Evolutionary conservation across 2,888 invertebrate species (phyloP).

Genomic region (Sinodicranocentrus sp.): DNA sequence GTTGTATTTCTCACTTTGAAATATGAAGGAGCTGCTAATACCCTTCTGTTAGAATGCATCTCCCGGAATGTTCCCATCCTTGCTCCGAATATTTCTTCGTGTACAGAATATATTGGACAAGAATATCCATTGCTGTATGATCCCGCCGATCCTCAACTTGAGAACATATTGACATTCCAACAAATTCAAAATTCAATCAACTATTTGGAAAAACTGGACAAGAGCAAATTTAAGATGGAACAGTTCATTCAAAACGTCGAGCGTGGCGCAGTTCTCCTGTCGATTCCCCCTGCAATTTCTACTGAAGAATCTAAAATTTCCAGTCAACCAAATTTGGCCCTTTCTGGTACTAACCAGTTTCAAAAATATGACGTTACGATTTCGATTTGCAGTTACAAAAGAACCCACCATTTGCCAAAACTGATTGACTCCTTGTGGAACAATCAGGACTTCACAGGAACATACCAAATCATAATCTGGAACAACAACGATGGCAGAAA

Average conservation of each 20-base stretch:
- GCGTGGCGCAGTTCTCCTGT: conserved; percentile 52
- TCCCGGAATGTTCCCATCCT: conserved; percentile 64
- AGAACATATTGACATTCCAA: conserved; percentile 42
- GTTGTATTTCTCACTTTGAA: conserved; percentile 64
- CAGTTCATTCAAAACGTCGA: conserved; percentile 41
- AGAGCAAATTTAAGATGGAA: conserved; percentile 30
- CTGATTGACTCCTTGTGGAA: conserved; percentile 63
- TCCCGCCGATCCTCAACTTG: conserved; percentile 12
- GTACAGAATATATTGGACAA: conserved; percentile 59
- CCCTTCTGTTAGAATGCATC: conserved; percentile 64
- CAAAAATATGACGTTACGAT: conserved; percentile 64
- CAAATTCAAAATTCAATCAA: conserved; percentile 53
- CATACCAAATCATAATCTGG: conserved; percentile 67
- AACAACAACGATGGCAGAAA: conserved; percentile 64
- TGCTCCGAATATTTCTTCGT: conserved; percentile 41
- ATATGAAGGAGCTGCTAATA: conserved; percentile 70
- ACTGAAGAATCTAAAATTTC: neutral
- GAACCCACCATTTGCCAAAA: conserved; percentile 64
- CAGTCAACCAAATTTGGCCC: neutral
- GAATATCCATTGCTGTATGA: conserved; percentile 65
- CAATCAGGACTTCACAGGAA: conserved; percentile 61
- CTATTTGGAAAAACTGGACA: conserved; percentile 65
- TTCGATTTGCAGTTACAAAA: conserved; percentile 66
- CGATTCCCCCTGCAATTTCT: conserved; percentile 37
- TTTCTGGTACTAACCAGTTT: neutral